Evolutionary conservation across 2,113 vertebrate species (phyloP).

Genomic region (Engystomops pustulosus): DNA sequence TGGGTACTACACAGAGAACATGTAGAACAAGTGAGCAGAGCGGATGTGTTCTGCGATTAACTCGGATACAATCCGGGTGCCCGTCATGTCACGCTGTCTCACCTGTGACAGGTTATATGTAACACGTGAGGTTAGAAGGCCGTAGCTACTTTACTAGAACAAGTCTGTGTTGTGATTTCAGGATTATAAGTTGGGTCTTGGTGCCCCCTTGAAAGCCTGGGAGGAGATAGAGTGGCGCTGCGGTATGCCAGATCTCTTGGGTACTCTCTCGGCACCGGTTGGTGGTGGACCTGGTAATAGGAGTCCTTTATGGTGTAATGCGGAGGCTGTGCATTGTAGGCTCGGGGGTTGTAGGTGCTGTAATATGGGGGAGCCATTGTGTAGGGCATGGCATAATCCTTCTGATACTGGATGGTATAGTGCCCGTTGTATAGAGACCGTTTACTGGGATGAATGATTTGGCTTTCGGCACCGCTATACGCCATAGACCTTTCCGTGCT

Average conservation of each 20-base stretch:
- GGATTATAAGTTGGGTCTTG: slow-evolving; percentile 65
- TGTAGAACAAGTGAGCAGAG: background rate
- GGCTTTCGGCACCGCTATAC: slow-evolving; percentile 36
- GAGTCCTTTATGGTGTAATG: slow-evolving; percentile 56
- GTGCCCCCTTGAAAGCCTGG: slow-evolving; percentile 11
- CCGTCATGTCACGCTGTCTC: too few species aligned
- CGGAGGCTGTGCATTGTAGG: slow-evolving; percentile 55
- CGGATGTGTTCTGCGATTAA: background rate
- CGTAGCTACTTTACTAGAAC: slow-evolving; percentile 63
- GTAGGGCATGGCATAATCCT: slow-evolving; percentile 26
- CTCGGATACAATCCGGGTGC: too few species aligned
- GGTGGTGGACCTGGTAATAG: slow-evolving; percentile 56
- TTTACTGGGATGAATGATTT: slow-evolving; percentile 20
- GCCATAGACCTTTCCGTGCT: slow-evolving; percentile 44
- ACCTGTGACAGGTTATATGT: background rate
- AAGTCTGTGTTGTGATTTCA: slow-evolving; percentile 55
- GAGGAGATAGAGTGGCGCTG: slow-evolving; percentile 23
- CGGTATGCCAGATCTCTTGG: slow-evolving; percentile 61
- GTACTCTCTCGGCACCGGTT: slow-evolving; percentile 50
- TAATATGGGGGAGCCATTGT: slow-evolving; percentile 59
- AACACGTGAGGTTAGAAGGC: slow-evolving; percentile 59
- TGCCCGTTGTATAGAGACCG: slow-evolving; percentile 60
- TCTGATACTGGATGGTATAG: slow-evolving; percentile 57
- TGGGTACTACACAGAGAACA: background rate
- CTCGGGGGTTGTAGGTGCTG: slow-evolving; percentile 52